Base-by-base conservation (phyloP, 2,797 vertebrate species). In the Sebastolobus altivelis region DNA sequence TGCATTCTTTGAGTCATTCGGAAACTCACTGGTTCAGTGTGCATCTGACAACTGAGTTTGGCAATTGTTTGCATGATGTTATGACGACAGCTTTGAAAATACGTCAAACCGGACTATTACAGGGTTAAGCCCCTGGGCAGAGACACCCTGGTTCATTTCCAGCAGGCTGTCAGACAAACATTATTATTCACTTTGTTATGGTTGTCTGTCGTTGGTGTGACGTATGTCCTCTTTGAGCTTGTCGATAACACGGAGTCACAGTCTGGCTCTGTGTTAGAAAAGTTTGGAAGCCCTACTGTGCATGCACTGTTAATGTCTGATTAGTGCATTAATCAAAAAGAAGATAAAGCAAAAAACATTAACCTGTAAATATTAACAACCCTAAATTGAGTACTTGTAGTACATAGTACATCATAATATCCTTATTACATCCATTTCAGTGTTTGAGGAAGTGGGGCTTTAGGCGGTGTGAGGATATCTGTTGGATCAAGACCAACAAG, bases 401-500 rank as follows among this genome's bases (percentile, higher is more conserved):
- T 46, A 9, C 11, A 58, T 31, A 20, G 12, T 65, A 4, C 13
- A 33, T 16, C 6, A 27, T n/a, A 35, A 25, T 62, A 16, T 18
- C 18, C 1, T 49, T 58, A 43, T 62, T 63, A 3, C 7, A 35
- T 8, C 80, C 49, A 9, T 81, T 79, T 63, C 83, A 99, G 98
- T 99, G 98, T 94, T 95, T 99, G 46, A 97, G 98, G 80, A 99
- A 99, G 74, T 99, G 98, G 98, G 98, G 98, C 40, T 99, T 99
- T 85, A 97, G 98, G 91, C 95, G 98, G 80, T 99, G 98, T 83
- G 98, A 99, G 92, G 98, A 99, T 84, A 99, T 99, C 84, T 99
- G 98, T 86, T 99, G 98, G 98, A 99, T 99, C 93, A 99, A 99
- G 94, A 99, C 98, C 4, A 99, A 99, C 91, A 99, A 99, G 94